Evolutionary conservation across 2,888 invertebrate genomes (phyloP).

Genomic region (Nudaria mundana): DNA sequence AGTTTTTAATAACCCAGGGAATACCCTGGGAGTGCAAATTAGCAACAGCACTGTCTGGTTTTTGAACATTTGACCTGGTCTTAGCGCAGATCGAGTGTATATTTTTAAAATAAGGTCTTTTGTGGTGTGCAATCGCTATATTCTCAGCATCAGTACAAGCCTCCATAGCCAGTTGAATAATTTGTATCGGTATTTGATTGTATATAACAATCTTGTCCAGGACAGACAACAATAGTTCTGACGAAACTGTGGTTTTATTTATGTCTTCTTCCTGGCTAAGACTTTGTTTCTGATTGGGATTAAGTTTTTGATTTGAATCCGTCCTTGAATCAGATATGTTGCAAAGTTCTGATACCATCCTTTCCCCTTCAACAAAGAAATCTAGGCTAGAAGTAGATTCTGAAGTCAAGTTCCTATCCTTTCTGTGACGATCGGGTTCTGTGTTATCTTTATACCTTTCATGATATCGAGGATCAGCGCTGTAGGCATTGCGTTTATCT

Average conservation of each 20-base stretch:
- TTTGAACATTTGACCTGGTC: conserved; percentile 85
- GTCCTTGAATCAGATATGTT: conserved; percentile 68
- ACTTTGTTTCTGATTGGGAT: conserved; percentile 47
- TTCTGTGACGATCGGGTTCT: conserved; percentile 62
- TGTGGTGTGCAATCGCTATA: conserved; percentile 85
- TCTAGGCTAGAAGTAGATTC: conserved; percentile 81
- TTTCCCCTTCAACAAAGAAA: conserved; percentile 81
- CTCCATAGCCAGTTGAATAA: conserved; percentile 82
- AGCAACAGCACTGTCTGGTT: conserved; percentile 86
- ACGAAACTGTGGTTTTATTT: conserved; percentile 55
- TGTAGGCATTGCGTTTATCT: conserved; percentile 63
- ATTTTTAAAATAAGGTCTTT: conserved; percentile 87
- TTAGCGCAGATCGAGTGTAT: conserved; percentile 87
- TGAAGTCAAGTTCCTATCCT: conserved; percentile 61
- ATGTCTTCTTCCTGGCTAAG: conserved; percentile 67
- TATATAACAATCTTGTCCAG: conserved; percentile 74
- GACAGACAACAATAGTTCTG: conserved; percentile 63
- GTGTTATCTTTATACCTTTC: conserved; percentile 62
- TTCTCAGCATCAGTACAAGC: conserved; percentile 86
- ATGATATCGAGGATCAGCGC: conserved; percentile 59
- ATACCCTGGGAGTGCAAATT: conserved; percentile 88
- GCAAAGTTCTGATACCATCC: conserved; percentile 83
- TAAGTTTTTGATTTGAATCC: conserved; percentile 55
- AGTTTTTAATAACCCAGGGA: conserved; percentile 89
- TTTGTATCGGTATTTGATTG: conserved; percentile 76